These are phyloP conservation scores for Syngnathus acus DNA, from an alignment of 2,797 vertebrate species.

Conservation along the genomic window DNA sequence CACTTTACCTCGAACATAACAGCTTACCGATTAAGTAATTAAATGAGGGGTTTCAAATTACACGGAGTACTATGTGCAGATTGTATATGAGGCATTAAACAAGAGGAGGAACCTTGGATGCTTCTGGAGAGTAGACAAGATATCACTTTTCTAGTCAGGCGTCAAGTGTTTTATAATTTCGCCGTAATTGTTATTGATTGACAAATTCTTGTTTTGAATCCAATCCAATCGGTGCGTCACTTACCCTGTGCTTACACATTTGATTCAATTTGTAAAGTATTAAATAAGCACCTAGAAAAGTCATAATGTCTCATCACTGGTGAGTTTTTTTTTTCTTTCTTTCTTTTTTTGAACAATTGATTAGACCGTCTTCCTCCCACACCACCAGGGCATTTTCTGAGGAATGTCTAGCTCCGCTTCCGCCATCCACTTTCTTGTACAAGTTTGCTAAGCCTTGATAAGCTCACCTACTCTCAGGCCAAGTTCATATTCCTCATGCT, in stretches of 20 bases:
- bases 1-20: background rate
- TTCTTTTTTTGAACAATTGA: background rate
- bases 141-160: background rate
- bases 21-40: background rate
- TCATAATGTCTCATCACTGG: too few relatives aligned
- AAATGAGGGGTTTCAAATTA: background rate
- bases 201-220: too few relatives aligned
- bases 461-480: constrained; percentile 32
- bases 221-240: background rate
- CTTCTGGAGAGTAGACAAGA: background rate
- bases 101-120: background rate
- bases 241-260: background rate
- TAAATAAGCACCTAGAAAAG: too few relatives aligned
- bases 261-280: too few relatives aligned
- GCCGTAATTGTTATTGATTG: too few relatives aligned
- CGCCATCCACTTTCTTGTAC: constrained; percentile 22
- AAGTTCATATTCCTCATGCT: constrained; percentile 30
- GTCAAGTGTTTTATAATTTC: too few relatives aligned
- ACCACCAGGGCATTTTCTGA: background rate
- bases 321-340: too few relatives aligned
- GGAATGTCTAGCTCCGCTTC: constrained; percentile 11
- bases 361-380: background rate
- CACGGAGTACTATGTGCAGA: background rate
- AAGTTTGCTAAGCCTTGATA: constrained; percentile 26
- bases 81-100: background rate